Evolutionary conservation across 2,888 invertebrate genomes (phyloP).

Genomic region (Dendrolimus houi): DNA sequence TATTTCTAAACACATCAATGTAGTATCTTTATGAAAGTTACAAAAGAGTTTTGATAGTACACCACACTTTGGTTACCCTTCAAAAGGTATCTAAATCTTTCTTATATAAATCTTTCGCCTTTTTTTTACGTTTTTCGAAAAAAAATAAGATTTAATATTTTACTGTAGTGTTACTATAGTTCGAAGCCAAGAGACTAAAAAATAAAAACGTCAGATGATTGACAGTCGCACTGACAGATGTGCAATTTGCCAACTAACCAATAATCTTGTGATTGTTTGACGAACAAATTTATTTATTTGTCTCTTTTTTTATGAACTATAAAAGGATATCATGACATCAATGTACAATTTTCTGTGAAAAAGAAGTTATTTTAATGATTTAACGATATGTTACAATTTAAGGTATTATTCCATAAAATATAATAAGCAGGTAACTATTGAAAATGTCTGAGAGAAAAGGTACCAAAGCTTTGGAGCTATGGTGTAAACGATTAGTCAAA

Average conservation of each 20-base stretch:
- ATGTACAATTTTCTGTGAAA: neutral
- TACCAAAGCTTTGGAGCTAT: constrained; percentile 92
- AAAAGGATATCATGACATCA: neutral
- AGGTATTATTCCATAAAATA: neutral
- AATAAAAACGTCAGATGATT: too few species aligned
- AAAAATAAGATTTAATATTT: too few species aligned
- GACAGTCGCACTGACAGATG: neutral
- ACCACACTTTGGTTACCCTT: too few species aligned
- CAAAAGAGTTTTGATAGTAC: too few species aligned
- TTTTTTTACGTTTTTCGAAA: too few species aligned
- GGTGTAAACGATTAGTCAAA: constrained; percentile 93
- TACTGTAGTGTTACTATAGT: too few species aligned
- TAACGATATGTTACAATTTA: neutral
- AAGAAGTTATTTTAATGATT: neutral
- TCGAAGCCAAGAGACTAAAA: too few species aligned
- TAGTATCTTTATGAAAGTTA: too few species aligned
- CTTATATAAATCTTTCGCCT: too few species aligned
- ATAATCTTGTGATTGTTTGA: constrained; percentile 10
- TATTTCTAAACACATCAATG: too few species aligned
- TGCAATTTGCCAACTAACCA: constrained; percentile 29
- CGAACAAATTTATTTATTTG: neutral
- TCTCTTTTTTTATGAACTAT: neutral
- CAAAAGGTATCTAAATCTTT: too few species aligned
- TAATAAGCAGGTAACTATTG: neutral
- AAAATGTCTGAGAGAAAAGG: constrained; percentile 89